These are phyloP conservation scores for Phasianus colchicus DNA, from an alignment of 2,113 vertebrate species.

Conservation along the genomic window DNA sequence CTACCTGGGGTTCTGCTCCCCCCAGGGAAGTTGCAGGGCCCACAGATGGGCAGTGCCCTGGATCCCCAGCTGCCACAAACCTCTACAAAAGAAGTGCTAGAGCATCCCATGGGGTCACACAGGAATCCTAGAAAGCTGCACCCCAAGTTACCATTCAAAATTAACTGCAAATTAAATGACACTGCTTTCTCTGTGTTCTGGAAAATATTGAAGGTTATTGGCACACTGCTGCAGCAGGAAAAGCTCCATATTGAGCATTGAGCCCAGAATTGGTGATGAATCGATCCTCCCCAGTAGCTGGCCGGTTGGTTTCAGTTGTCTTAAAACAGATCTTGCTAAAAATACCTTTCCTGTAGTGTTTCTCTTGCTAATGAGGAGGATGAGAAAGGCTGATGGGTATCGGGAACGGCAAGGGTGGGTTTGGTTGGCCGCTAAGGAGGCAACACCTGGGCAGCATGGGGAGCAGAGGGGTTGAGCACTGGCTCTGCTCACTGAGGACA, in stretches of 20 bases:
- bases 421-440: neutral
- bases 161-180: neutral
- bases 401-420: neutral
- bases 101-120: neutral
- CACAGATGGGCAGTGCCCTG: neutral
- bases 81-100: neutral
- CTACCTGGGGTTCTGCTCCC: rapidly evolving
- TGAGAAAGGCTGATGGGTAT: slow-evolving; percentile 29
- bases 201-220: slow-evolving; percentile 63
- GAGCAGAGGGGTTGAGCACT: neutral
- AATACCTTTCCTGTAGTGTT: slow-evolving; percentile 66
- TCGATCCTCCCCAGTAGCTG: slow-evolving; percentile 56
- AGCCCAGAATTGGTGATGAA: slow-evolving; percentile 62
- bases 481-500: rapidly evolving
- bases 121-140: neutral
- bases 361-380: slow-evolving; percentile 52
- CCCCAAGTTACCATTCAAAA: neutral
- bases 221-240: slow-evolving; percentile 34
- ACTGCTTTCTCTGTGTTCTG: neutral
- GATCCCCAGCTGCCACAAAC: too few species aligned
- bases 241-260: slow-evolving; percentile 45
- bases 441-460: rapidly evolving
- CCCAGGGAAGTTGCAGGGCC: rapidly evolving
- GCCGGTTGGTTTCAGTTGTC: slow-evolving; percentile 57
- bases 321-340: slow-evolving; percentile 70